phyloP scores from a whole-genome alignment of 2,888 invertebrate species.

The Altica lythri region DNA sequence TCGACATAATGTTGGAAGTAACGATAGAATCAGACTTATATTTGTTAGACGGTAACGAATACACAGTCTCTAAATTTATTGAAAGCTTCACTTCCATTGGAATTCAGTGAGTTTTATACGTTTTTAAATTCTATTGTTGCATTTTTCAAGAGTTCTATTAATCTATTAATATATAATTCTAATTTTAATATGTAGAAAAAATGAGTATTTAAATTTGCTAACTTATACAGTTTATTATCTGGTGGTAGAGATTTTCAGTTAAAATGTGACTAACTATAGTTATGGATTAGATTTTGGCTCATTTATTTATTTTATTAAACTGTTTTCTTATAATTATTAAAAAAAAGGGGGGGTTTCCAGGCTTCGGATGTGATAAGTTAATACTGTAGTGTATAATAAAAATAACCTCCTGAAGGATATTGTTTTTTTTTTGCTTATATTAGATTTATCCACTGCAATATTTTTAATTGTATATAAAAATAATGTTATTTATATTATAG shows the following conservation, averaged over 20 bases:
- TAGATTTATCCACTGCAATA: constrained; percentile 31
- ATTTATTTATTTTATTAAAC: constrained; percentile 4
- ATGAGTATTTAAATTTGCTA: too few relatives aligned
- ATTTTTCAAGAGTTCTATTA: too few relatives aligned
- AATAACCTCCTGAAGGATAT: constrained; percentile 10
- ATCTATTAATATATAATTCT: too few relatives aligned
- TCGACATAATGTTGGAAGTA: too few relatives aligned
- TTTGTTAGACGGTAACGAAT: too few relatives aligned
- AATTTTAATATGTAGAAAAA: too few relatives aligned
- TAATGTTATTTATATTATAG: constrained; percentile 37
- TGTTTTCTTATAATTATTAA: constrained; percentile 6
- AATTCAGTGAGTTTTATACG: too few relatives aligned
- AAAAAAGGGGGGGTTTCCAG: constrained; percentile 14
- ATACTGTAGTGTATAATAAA: constrained; percentile 13
- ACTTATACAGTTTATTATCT: constrained; percentile 10
- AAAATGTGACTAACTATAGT: constrained; percentile 8
- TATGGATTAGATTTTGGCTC: constrained; percentile 12
- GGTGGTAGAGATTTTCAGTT: constrained; percentile 2
- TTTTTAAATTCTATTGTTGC: too few relatives aligned
- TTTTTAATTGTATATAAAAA: constrained; percentile 35
- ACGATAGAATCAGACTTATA: too few relatives aligned
- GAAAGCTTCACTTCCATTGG: too few relatives aligned
- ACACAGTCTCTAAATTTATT: too few relatives aligned
- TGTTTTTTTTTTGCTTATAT: constrained; percentile 19
- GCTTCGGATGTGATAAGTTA: constrained; percentile 32